These are phyloP conservation scores for Arenaria interpres DNA, from an alignment of 2,113 vertebrate genomes.

Conservation along the genomic window DNA sequence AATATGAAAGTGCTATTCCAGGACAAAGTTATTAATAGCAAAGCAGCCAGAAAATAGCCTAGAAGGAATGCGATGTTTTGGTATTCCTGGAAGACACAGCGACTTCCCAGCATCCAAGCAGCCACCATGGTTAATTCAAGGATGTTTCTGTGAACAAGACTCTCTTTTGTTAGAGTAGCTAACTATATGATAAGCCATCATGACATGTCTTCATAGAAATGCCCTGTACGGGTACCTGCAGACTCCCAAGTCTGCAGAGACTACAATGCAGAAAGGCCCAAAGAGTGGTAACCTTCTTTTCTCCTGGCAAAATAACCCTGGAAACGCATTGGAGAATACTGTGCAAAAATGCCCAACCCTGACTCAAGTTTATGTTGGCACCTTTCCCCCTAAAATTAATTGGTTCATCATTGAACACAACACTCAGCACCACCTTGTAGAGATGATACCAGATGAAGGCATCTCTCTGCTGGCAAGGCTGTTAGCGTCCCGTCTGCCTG, in stretches of 20 bases:
- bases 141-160: background rate
- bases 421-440: background rate
- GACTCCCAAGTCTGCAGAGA: background rate
- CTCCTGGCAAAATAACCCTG: background rate
- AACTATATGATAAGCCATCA: background rate
- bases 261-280: background rate
- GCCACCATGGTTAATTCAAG: background rate
- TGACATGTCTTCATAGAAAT: background rate
- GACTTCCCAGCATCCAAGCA: background rate
- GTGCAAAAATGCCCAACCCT: background rate
- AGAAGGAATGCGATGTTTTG: slow-evolving; percentile 50
- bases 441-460: background rate
- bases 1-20: slow-evolving; percentile 50
- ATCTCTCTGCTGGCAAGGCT: background rate
- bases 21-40: slow-evolving; percentile 59
- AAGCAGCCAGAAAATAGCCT: slow-evolving; percentile 40
- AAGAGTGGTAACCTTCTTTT: background rate
- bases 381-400: background rate
- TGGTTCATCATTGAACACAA: background rate
- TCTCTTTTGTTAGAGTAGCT: background rate
- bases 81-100: slow-evolving; percentile 23
- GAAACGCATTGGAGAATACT: background rate
- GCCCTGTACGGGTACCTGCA: background rate
- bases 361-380: background rate
- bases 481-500: background rate